Base-by-base conservation (phyloP, 1,140 invertebrate species). In the Parapsyche elsis region DNA sequence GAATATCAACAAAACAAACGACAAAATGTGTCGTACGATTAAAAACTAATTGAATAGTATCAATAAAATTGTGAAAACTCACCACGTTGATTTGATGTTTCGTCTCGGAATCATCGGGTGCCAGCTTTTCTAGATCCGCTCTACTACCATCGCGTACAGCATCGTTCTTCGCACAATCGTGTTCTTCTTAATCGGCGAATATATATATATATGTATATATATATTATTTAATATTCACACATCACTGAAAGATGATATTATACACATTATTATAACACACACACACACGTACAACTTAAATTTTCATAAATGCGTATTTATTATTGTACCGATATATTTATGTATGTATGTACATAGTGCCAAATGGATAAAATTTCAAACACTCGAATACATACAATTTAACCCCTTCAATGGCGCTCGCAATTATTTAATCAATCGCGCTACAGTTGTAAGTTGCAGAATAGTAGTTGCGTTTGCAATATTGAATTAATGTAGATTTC, bases 71-170 rank as follows among this genome's bases (percentile, higher is more conserved):
- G 12, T 16, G 14, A 46, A n/a, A n/a, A 73, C 73, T 75, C 44
- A 75, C 73, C 73, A 75, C 73, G 73, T 30, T 75, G 12, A 57
- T 75, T 57, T 75, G 73, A 75, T 75, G 73, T 75, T 75, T 53
- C 14, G 53, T 75, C 44, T 75, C 73, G 46, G 73, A 75, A 7
- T 75, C 73, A 75, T 75, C 49, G 73, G 73, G 73, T 75, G 73
- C 73, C 73, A 75, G 73, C 21, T 75, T 59, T 75, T 30, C 53
- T 75, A 57, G 23, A 59, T 26, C 44, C 30, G 7, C 7, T 53
- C 46, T 21, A 75, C 14, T 23, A n/a, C n/a, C n/a, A 67, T 67
- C 23, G 10, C 21, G 24, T 30, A 0, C 24, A 67, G 26, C 24
- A 24, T 19, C 64, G 24, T 67, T 23, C 9, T 61, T 67, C 9